These are phyloP conservation scores for Perognathus longimembris DNA, from an alignment of 2,113 vertebrate species.

Conservation along the genomic window DNA sequence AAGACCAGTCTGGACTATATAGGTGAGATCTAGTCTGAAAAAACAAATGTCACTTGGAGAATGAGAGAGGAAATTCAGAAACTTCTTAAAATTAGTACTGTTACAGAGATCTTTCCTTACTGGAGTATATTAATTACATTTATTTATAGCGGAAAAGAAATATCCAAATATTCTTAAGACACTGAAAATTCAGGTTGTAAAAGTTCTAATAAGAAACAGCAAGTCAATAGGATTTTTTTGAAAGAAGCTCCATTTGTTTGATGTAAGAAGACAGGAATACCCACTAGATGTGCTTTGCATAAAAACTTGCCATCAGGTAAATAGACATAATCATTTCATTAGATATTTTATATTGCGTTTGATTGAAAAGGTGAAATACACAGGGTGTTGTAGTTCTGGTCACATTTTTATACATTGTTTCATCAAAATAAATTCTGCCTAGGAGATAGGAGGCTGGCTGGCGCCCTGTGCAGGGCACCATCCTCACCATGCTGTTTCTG, in stretches of 20 bases:
- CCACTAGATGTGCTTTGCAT: conserved; percentile 22
- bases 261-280: neutral
- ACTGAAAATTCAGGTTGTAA: conserved; percentile 25
- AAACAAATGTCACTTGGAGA: conserved; percentile 18
- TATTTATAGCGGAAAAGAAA: neutral
- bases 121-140: neutral
- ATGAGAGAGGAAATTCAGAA: neutral
- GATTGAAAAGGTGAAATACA: conserved; percentile 53
- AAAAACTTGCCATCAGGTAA: neutral
- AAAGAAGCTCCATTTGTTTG: neutral
- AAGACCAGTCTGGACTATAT: neutral
- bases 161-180: conserved; percentile 8
- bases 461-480: neutral
- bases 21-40: neutral
- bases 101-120: neutral
- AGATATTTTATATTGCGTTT: conserved; percentile 7
- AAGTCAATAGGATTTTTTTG: neutral
- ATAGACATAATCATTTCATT: neutral
- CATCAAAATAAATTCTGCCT: conserved; percentile 73
- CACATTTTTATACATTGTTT: conserved; percentile 83
- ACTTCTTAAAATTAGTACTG: conserved; percentile 15
- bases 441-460: neutral
- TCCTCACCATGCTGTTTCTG: neutral
- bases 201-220: neutral
- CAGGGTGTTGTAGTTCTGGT: conserved; percentile 82